Evolutionary conservation across 2,888 invertebrate species (phyloP).

Genomic region (Bursaphelenchus okinawaensis): DNA sequence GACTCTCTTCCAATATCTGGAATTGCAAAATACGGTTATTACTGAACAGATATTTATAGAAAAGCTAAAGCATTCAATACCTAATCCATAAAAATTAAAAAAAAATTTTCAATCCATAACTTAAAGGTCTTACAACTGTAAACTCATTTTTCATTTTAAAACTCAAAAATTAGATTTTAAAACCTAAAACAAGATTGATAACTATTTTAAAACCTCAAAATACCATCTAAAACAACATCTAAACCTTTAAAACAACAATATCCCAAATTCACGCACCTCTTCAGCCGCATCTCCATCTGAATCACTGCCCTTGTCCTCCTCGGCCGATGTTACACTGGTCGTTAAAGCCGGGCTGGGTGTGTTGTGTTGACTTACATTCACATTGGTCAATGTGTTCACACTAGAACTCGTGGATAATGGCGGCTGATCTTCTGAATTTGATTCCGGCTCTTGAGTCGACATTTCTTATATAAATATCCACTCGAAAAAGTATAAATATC

Average conservation of each 20-base stretch:
- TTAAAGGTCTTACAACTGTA: too few relatives aligned
- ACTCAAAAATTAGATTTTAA: conserved; percentile 12
- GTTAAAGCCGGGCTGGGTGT: neutral
- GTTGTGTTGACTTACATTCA: neutral
- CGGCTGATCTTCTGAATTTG: neutral
- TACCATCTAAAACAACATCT: too few relatives aligned
- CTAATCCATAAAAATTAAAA: neutral
- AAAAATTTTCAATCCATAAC: neutral
- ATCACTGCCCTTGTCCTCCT: conserved; percentile 20
- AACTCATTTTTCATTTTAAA: too few relatives aligned
- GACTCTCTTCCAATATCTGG: conserved; percentile 77
- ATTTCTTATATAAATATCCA: neutral
- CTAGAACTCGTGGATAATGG: neutral
- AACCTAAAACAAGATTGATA: too few relatives aligned
- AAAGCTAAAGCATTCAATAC: too few relatives aligned
- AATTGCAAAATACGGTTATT: neutral
- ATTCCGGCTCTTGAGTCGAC: neutral
- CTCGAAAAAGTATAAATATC: neutral
- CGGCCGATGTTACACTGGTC: neutral
- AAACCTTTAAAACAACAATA: too few relatives aligned
- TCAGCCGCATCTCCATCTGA: conserved; percentile 22
- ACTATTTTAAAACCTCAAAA: too few relatives aligned
- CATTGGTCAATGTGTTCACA: neutral
- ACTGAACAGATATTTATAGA: conserved; percentile 7
- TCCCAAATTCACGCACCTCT: conserved; percentile 13